Base-by-base conservation (phyloP, 1,140 invertebrate species). In the Leguminivora glycinivorella region DNA sequence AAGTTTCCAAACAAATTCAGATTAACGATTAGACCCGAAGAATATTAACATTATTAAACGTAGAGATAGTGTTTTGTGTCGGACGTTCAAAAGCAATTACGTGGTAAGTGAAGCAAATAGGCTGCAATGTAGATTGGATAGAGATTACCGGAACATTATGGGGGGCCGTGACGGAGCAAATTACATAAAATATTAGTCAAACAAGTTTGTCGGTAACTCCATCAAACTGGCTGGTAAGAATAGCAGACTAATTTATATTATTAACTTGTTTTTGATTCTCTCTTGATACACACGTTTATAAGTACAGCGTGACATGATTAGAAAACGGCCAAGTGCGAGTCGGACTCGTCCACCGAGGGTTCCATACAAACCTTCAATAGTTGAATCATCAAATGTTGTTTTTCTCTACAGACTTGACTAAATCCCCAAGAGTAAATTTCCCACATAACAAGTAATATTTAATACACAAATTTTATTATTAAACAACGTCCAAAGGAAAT, bases 71-170 rank as follows among this genome's bases (percentile, higher is more conserved):
- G 56, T 52, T 71, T 60, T 75, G 29, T 68, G 70, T 70, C 38
- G 68, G 34, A 75, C 66, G 70, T 72, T 72, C 69, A 72, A 75
- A 72, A 70, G 70, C 67, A 75, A 75, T 75, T 71, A 75, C 70
- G 43, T 67, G 69, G 70, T 68, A 60, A 72, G 56, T 71, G 70
- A 70, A 70, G 70, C 70, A 47, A 40, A 56, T n/a, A 72, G 66
- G 70, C 69, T 56, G 34, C 38, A 58, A 67, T 67, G 70, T 70
- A 60, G 70, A 69, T 75, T 72, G 19, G 22, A 24, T 12, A 31
- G 63, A 40, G 58, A 34, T 63, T 63, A 63, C 29, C 58, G 58
- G 58, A 63, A 63, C 58, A 63, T 63, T 63, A 63, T 63, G 58
- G 26, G 26, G 22, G 26, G 58, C 26, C 26, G 26, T 63, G 58